Conservation (phyloP, 2,113 vertebrate genomes). For the Oncorhynchus mykiss region DNA sequence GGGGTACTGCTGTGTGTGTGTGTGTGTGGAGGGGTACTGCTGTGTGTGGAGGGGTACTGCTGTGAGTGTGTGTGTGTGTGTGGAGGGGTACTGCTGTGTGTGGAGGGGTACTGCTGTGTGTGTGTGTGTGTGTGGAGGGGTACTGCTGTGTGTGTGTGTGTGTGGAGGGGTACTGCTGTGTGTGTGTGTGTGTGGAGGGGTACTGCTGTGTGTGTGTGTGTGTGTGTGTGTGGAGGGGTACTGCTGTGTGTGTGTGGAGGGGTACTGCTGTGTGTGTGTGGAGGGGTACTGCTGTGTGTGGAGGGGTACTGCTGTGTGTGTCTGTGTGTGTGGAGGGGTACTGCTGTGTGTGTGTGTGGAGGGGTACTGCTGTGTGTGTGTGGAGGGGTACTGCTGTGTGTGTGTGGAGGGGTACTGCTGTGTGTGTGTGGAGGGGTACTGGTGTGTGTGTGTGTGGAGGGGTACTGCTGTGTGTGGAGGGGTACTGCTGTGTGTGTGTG, state of each 20-base stretch:
- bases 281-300: neutral
- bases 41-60: no score
- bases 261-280: no score
- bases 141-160: neutral
- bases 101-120: no score
- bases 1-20: no score
- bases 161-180: neutral
- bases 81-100: no score
- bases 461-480: conserved; percentile 1
- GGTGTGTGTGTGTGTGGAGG: conserved; percentile 9
- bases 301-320: neutral
- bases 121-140: neutral
- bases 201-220: neutral
- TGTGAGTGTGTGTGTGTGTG: neutral
- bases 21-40: no score
- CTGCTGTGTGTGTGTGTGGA: neutral
- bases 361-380: conserved; percentile 3
- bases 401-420: neutral
- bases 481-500: neutral
- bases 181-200: neutral
- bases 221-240: no score
- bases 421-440: neutral
- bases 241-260: neutral
- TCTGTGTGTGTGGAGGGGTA: neutral
- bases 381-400: conserved; percentile 3